phyloP scores from a whole-genome alignment of 2,797 vertebrate species.

The Forpus xanthops region DNA sequence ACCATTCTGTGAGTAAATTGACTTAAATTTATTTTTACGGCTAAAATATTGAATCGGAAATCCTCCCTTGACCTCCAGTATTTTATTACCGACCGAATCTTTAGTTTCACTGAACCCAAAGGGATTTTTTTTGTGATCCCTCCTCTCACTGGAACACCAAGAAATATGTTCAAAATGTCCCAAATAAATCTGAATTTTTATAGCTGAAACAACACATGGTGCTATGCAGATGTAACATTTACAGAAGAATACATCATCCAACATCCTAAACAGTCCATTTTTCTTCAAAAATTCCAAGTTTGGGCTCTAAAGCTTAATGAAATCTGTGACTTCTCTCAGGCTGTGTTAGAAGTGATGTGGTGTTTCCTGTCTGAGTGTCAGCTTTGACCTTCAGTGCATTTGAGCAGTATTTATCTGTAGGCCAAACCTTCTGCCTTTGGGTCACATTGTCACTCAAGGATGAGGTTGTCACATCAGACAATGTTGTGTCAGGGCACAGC shows the following conservation, averaged over 20 bases:
- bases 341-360: not conserved
- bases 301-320: not conserved
- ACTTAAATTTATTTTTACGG: not conserved
- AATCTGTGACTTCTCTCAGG: not conserved
- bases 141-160: not conserved
- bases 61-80: not conserved
- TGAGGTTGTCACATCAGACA: not conserved
- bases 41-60: not conserved
- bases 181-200: not conserved
- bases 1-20: not conserved
- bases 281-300: not conserved
- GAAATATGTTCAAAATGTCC: not conserved
- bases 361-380: not conserved
- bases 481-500: not conserved
- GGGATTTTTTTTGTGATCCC: not conserved
- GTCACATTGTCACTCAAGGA: not conserved
- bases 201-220: not conserved
- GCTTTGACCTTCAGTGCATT: not conserved
- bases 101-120: not conserved
- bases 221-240: not conserved
- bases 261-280: not conserved
- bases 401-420: not conserved
- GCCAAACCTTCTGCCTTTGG: not conserved
- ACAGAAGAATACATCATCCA: not conserved
- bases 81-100: not conserved